Evolutionary conservation across 2,113 vertebrate genomes (phyloP).

Genomic region (Menura novaehollandiae): DNA sequence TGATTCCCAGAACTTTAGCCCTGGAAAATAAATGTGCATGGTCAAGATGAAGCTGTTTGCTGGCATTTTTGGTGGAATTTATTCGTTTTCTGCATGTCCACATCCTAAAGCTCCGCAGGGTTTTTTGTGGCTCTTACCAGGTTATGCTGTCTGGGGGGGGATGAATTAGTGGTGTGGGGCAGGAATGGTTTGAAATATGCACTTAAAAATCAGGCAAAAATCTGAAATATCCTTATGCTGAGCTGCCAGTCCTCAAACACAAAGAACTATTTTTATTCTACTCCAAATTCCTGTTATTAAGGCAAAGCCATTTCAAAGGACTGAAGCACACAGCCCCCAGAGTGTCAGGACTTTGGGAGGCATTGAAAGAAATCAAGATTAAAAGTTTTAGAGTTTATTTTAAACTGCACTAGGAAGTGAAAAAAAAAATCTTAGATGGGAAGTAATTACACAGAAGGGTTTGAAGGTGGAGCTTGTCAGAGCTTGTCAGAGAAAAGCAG

Average conservation of each 20-base stretch:
- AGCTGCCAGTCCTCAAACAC: background rate
- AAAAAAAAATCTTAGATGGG: background rate
- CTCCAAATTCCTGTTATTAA: background rate
- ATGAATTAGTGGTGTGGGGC: background rate
- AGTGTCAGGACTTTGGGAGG: background rate
- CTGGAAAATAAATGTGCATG: background rate
- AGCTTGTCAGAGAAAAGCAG: slow-evolving; percentile 33
- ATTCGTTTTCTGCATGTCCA: background rate
- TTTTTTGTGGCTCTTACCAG: background rate
- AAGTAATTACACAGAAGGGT: background rate
- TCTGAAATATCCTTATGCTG: background rate
- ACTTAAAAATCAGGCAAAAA: background rate
- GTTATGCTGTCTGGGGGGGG: background rate
- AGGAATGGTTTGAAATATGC: background rate
- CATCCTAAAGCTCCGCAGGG: background rate
- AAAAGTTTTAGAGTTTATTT: background rate
- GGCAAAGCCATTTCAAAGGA: background rate
- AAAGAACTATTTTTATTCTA: background rate
- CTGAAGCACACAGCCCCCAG: background rate
- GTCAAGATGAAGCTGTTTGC: background rate
- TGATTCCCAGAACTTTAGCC: background rate
- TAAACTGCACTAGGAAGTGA: background rate
- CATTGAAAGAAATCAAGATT: background rate
- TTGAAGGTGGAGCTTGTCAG: slow-evolving; percentile 25
- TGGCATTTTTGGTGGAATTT: background rate